Evolutionary conservation across 2,113 vertebrate species (phyloP).

Genomic region (Glaucomys volans): DNA sequence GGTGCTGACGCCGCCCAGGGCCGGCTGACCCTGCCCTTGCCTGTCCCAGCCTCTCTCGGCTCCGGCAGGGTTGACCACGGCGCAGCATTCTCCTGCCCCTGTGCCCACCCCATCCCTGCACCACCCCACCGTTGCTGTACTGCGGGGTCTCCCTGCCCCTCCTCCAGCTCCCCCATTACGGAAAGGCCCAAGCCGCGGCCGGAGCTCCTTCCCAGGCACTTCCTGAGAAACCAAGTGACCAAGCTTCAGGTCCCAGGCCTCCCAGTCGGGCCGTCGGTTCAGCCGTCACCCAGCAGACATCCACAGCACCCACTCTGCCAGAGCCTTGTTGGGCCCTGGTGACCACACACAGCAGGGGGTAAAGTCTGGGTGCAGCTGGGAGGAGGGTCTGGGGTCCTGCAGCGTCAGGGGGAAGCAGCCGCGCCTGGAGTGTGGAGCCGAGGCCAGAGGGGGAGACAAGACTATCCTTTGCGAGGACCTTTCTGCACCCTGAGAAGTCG

Average conservation of each 20-base stretch:
- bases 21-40: not conserved
- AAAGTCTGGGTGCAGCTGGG: not conserved
- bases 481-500: not conserved
- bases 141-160: not conserved
- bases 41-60: not conserved
- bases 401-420: not conserved
- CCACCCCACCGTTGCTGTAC: no score
- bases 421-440: not conserved
- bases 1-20: no score
- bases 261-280: not conserved
- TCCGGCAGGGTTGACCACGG: not conserved
- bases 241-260: not conserved
- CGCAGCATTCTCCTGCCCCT: not conserved
- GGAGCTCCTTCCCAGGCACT: not conserved
- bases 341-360: no score
- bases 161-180: rapidly evolving
- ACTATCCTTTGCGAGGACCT: no score
- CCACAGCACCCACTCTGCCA: not conserved
- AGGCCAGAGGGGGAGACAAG: no score
- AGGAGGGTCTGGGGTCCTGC: not conserved
- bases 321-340: not conserved
- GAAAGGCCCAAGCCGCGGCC: not conserved
- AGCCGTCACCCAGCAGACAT: no score
- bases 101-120: no score
- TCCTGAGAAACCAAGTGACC: not conserved